Percentiles rank a stretch among this genome's conserved stretches.
Conservation (phyloP, 1,140 invertebrate species). For the Gryon sp. region DNA sequence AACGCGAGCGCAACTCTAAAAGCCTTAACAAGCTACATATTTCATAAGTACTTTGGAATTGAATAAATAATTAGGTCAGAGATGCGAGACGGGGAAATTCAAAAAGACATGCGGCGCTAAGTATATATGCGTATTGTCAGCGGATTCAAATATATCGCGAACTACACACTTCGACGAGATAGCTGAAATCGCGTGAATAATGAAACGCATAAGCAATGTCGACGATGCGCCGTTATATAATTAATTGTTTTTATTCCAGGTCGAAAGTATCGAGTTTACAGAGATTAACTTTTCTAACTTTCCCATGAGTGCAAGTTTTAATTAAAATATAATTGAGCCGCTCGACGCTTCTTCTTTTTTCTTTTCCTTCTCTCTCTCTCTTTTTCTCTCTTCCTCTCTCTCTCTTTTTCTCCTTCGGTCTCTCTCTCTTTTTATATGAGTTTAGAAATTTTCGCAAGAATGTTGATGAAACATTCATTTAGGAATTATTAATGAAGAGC, state of each 20-base stretch:
- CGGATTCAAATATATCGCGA: conserved; percentile 10
- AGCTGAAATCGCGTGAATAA: conserved; percentile 31
- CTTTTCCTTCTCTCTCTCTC: too few relatives aligned
- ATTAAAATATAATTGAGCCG: conserved; percentile 65
- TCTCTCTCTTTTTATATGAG: too few relatives aligned
- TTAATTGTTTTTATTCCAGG: conserved; percentile 62
- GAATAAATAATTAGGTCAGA: conserved; percentile 41
- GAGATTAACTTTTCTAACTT: conserved; percentile 68
- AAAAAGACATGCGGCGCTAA: conserved; percentile 8
- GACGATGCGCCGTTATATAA: conserved; percentile 56
- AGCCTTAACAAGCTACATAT: conserved; percentile 35
- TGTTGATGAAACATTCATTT: too few relatives aligned
- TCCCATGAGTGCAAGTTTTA: conserved; percentile 60
- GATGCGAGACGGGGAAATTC: conserved; percentile 12
- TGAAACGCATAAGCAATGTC: conserved; percentile 27
- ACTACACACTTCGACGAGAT: conserved; percentile 21
- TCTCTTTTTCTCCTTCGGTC: too few relatives aligned
- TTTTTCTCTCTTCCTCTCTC: too few relatives aligned
- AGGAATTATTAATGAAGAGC: too few relatives aligned
- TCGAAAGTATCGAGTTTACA: conserved; percentile 59
- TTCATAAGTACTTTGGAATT: conserved; percentile 29
- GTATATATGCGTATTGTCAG: conserved; percentile 11
- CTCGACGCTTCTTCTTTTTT: not conserved
- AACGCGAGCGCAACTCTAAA: conserved; percentile 7
- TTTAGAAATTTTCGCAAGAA: too few relatives aligned